These are phyloP conservation scores for Ursus arctos DNA, from an alignment of 2,113 vertebrate genomes.

Conservation along the genomic window DNA sequence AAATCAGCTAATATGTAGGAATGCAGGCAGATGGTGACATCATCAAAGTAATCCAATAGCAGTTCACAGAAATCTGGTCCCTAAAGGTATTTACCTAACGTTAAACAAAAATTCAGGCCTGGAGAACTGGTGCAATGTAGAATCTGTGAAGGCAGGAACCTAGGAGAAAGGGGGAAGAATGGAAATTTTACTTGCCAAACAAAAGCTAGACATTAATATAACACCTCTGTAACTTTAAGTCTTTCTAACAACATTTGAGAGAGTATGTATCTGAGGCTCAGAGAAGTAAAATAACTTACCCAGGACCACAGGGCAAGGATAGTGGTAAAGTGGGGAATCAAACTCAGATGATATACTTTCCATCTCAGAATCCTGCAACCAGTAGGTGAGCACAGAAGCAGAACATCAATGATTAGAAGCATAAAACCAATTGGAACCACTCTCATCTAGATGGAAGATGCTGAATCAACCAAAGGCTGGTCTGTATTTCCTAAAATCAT, in stretches of 20 bases:
- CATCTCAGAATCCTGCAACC: background rate
- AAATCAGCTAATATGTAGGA: background rate
- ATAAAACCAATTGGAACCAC: background rate
- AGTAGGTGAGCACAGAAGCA: background rate
- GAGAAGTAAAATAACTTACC: slow-evolving; percentile 30
- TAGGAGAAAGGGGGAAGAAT: background rate
- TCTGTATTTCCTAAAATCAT: background rate
- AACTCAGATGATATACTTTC: background rate
- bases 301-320: background rate
- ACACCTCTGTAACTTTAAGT: background rate
- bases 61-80: background rate
- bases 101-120: background rate
- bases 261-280: background rate
- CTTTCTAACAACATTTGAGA: slow-evolving; percentile 1
- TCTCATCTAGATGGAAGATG: background rate
- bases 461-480: background rate
- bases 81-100: background rate
- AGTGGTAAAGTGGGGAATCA: background rate
- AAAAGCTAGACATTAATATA: background rate
- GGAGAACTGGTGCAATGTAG: background rate
- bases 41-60: background rate
- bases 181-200: background rate
- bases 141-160: background rate
- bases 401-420: background rate
- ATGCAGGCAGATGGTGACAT: background rate